phyloP scores from a whole-genome alignment of 1,140 invertebrate species.

The Tetramorium parvispinum region DNA sequence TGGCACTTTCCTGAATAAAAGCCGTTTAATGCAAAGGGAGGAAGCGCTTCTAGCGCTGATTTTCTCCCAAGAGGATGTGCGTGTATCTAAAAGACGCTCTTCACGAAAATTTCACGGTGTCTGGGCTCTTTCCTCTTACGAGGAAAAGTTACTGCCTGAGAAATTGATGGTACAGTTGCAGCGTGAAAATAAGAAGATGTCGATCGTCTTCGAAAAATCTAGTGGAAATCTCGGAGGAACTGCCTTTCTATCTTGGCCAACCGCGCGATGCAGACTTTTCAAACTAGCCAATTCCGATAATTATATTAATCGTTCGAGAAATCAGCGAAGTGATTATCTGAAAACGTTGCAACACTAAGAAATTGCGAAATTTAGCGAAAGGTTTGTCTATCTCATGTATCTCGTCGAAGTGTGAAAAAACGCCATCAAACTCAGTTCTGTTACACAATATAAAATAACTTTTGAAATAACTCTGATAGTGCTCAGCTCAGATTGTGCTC shows the following conservation, averaged over 20 bases:
- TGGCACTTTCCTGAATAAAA: constrained; percentile 42
- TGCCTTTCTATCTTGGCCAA: constrained; percentile 45
- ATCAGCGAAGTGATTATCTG: constrained; percentile 4
- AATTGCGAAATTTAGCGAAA: not conserved
- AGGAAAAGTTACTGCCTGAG: constrained; percentile 55
- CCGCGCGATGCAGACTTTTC: constrained; percentile 48
- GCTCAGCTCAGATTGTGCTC: not conserved
- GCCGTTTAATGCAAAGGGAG: constrained; percentile 45
- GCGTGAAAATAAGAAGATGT: constrained; percentile 50
- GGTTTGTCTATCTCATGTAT: not conserved
- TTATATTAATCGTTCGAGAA: constrained; percentile 32
- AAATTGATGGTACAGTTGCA: constrained; percentile 55
- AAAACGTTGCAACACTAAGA: constrained; percentile 41
- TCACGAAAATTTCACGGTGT: constrained; percentile 53
- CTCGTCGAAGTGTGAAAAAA: constrained; percentile 13
- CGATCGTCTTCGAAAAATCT: constrained; percentile 52
- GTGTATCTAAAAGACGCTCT: constrained; percentile 49
- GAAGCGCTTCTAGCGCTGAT: constrained; percentile 37
- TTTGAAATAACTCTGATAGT: constrained; percentile 4
- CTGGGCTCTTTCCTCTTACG: constrained; percentile 36
- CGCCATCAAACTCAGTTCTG: not conserved
- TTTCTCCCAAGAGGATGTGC: constrained; percentile 41
- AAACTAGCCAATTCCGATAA: constrained; percentile 51
- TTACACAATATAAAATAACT: not conserved
- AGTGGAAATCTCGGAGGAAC: constrained; percentile 21